Evolutionary conservation across 2,888 invertebrate genomes (phyloP), one percentile per base, ranked within the genome.

Genomic region (Halictus ligatus): DNA sequence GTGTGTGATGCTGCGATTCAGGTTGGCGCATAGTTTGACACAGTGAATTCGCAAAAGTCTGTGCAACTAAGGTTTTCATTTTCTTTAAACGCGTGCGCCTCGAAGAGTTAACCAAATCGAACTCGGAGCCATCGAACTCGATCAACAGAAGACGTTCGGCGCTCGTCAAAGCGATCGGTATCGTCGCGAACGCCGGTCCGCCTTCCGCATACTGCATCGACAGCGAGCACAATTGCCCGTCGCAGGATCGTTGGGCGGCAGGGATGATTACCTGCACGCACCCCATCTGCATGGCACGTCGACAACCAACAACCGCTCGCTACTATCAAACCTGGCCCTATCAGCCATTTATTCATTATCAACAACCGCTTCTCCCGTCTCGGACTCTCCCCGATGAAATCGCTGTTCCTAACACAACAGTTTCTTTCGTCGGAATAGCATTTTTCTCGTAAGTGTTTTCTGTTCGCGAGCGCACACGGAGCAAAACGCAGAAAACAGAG

Each of bases 401-500:
- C 67, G 67, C 60, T 29, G 15, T 15, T 13, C 7, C 25, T 15
- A 64, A 67, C 67, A 35, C 35, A 35, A 10, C 35, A 67, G 18
- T 21, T 18, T 35, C 67, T 67, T 35, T 35, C 29, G 35, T 67
- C 67, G 67, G 29, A 67, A 35, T 8, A 18, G 18, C 67, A 29
- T 35, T 29, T 67, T 67, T 67, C 67, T 67, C 29, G 35, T 18
- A 21, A 67, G 35, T 67, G 35, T 35, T 29, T 67, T 67, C 35
- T 35, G 67, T 67, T 35, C 18, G 35, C 18, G 35, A 67, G 35
- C 29, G 60, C 25, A 25, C 60, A 69, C 80, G 81, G 76, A 77
- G 86, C 83, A 83, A 87, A 74, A 76, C 64, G 77, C 80, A 81
- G 77, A 75, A 21, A 40, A 67, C 67, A 76, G 83, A 80, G 74